These are phyloP conservation scores for Pitangus sulphuratus DNA, from an alignment of 2,797 vertebrate species.

Conservation along the genomic window DNA sequence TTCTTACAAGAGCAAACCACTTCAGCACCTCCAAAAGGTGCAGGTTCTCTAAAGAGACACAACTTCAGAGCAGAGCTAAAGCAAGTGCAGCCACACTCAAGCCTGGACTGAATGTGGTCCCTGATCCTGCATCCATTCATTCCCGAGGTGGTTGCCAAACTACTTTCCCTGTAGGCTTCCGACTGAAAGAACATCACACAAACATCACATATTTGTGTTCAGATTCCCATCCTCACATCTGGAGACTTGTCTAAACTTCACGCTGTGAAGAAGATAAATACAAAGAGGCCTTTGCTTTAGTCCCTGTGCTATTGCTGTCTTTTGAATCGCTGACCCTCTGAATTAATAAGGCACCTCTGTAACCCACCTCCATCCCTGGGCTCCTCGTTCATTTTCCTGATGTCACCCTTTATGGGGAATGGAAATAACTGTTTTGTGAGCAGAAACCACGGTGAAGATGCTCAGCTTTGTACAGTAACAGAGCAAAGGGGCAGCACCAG, in stretches of 20 bases:
- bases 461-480: background rate
- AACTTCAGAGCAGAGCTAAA: background rate
- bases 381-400: background rate
- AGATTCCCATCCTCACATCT: background rate
- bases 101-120: background rate
- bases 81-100: background rate
- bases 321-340: background rate
- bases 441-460: background rate
- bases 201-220: background rate
- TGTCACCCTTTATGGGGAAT: background rate
- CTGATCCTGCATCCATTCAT: background rate
- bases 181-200: background rate
- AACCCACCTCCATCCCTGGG: background rate
- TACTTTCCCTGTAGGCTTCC: background rate
- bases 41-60: background rate
- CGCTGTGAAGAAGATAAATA: background rate
- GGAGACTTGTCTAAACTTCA: constrained; percentile 27
- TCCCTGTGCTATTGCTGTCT: background rate
- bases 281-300: background rate
- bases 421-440: background rate
- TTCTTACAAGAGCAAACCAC: background rate
- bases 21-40: background rate
- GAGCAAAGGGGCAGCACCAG: background rate
- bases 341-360: background rate
- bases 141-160: background rate